Evolutionary conservation across 2,797 vertebrate species (phyloP).

Genomic region (Pseudopleuronectes americanus): DNA sequence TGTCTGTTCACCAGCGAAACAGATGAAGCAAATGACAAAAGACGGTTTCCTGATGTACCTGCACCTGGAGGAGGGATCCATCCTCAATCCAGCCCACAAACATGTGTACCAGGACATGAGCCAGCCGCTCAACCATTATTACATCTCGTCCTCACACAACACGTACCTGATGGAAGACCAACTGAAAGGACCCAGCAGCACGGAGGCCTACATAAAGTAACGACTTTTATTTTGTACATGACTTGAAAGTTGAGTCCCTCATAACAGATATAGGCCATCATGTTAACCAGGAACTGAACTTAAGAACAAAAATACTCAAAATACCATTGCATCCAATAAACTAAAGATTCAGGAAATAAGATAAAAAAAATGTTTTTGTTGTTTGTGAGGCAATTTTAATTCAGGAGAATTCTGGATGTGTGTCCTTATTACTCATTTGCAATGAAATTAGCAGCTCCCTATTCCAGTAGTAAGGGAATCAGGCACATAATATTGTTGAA

Average conservation of each 20-base stretch:
- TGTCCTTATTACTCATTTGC: too few relatives aligned
- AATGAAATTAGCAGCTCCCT: too few relatives aligned
- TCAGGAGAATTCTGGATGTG: too few relatives aligned
- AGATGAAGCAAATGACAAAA: constrained; percentile 87
- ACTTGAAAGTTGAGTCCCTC: background rate
- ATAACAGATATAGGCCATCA: background rate
- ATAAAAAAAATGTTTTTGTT: too few relatives aligned
- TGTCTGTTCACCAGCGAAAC: constrained; percentile 83
- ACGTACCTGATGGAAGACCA: constrained; percentile 98
- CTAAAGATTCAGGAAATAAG: too few relatives aligned
- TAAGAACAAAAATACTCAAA: too few relatives aligned
- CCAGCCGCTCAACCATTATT: constrained; percentile 93
- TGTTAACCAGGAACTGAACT: too few relatives aligned
- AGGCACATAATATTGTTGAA: background rate
- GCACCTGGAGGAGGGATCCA: constrained; percentile 85
- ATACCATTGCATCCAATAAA: too few relatives aligned
- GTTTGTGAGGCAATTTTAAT: too few relatives aligned
- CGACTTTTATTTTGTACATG: background rate
- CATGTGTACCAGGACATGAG: constrained; percentile 94
- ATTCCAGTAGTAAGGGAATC: too few relatives aligned
- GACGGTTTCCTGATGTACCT: constrained; percentile 96
- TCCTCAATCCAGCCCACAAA: constrained; percentile 87
- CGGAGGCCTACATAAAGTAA: constrained; percentile 95
- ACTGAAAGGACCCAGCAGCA: constrained; percentile 94
- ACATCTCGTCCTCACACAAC: constrained; percentile 97